Evolutionary conservation across 2,888 invertebrate species (phyloP), one percentile per base, ranked within the genome.

Genomic region (Drosophila atripex): DNA sequence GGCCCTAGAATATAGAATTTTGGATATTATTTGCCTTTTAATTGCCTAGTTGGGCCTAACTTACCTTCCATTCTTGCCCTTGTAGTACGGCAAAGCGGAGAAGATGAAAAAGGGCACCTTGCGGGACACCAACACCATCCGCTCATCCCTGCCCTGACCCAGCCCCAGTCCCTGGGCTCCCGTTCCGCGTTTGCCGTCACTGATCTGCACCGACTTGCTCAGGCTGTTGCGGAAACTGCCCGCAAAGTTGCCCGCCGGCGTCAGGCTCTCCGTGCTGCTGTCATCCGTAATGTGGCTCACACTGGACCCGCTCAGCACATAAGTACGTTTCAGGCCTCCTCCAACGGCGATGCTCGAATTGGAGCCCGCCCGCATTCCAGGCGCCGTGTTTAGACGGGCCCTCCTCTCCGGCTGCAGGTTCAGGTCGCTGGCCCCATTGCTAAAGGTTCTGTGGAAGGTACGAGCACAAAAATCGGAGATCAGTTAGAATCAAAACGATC

Each of bases 71-170:
- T 92, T 93, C 65, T 94, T 93, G 80, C 94, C 94, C 90, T 94
- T 95, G 60, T 94, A 95, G 90, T 97, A 97, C 35, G 98, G 97
- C 89, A 98, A 94, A 58, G 96, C 94, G 39, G 98, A 98, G 91
- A 96, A 98, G 70, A 98, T 93, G 78, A 96, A 93, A 92, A 97
- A 95, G 35, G 98, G 98, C 61, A 95, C 94, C 84, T 95, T 95
- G 6, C 94, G 93, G 53, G 97, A 95, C 39, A 96, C 95, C 91
- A 98, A 93, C 61, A 97, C 95, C 74, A 98, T 93, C 86, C 98
- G 93, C 89, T 97, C 96, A 91, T 96, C 86, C 1, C 84, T 69
- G 7, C 43, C 60, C 23, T 79, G 79, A 9, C 95, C 88, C 95
- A 95, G 78, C 93, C 94, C 71, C 95, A 94, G 71, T 94, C 93